Evolutionary conservation across 2,888 invertebrate species (phyloP), one percentile per base, ranked within the genome.

Genomic region (Oscheius sp.): DNA sequence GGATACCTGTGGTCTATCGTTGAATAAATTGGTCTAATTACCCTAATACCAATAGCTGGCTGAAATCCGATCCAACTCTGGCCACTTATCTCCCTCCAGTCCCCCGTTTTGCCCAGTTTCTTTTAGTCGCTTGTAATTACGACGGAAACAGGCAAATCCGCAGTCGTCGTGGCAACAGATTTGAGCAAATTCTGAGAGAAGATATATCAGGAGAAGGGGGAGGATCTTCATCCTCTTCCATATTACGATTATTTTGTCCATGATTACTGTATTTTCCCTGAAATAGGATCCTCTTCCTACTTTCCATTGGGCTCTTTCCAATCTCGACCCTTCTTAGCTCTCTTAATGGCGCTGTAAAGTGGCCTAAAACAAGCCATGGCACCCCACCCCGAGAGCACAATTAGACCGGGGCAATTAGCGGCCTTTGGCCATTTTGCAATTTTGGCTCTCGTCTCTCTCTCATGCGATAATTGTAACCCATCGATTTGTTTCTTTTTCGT

Each of bases 111-210:
- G 3, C 35, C 35, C 35, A 6, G 5, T 9, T 35, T 9, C 35
- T 35, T 35, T 35, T 9, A 35, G 35, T n/a, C n/a, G 21, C n/a
- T 43, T 61, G 41, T 61, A 61, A 61, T 61, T 61, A 43, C 61
- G 61, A 61, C 43, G 61, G 61, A 61, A 61, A 61, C 61, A 61
- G 35, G 61, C 61, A 61, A 61, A 61, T 61, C 61, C 61, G 61
- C 61, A 61, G 61, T 61, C 61, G 61, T 59, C 61, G 18, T 9
- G 61, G 61, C 61, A 61, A 61, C 61, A 41, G 61, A 61, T 61
- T 61, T 41, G 55, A 55, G 61, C 61, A 43, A 58, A 16, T 49
- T 35, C 35, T 35, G 35, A 35, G 35, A 9, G 35, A 35, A 35
- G 35, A 35, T n/a, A 43, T 43, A 9, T 35, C 35, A 9, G 35